phyloP scores from a whole-genome alignment of 2,888 invertebrate species.

The Cerceris ruficornis region DNA sequence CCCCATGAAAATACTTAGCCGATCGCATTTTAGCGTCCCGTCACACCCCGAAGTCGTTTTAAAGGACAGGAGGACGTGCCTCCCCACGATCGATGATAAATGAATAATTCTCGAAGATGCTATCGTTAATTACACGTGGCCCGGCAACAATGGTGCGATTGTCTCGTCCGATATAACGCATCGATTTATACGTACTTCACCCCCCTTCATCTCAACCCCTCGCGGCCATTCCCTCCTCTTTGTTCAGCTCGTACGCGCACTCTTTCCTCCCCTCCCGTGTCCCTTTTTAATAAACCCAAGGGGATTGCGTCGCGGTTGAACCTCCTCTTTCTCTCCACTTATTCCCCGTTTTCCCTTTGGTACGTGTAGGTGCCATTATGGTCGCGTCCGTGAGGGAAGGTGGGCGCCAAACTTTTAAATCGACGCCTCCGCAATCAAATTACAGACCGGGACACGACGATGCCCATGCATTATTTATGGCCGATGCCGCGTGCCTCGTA shows the following conservation, averaged over 20 bases:
- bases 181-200: conserved; percentile 15
- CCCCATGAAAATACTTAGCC: conserved; percentile 20
- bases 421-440: conserved; percentile 80
- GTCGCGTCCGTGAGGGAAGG: conserved; percentile 64
- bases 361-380: conserved; percentile 72
- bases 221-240: conserved; percentile 12
- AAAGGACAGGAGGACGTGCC: conserved; percentile 58
- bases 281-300: neutral
- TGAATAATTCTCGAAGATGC: conserved; percentile 77
- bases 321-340: conserved; percentile 18
- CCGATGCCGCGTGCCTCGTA: conserved; percentile 74
- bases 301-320: neutral
- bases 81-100: conserved; percentile 63
- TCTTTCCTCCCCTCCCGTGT: conserved; percentile 3
- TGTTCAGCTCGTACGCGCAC: neutral
- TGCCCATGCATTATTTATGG: conserved; percentile 79
- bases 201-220: conserved; percentile 47
- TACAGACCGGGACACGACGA: conserved; percentile 76
- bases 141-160: conserved; percentile 77
- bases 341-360: conserved; percentile 10
- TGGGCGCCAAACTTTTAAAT: conserved; percentile 76
- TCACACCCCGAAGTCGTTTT: conserved; percentile 44
- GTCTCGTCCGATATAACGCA: conserved; percentile 71
- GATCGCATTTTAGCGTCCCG: conserved; percentile 28
- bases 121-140: conserved; percentile 78